phyloP scores from a whole-genome alignment of 2,888 invertebrate genomes.

The Erebia aethiops region DNA sequence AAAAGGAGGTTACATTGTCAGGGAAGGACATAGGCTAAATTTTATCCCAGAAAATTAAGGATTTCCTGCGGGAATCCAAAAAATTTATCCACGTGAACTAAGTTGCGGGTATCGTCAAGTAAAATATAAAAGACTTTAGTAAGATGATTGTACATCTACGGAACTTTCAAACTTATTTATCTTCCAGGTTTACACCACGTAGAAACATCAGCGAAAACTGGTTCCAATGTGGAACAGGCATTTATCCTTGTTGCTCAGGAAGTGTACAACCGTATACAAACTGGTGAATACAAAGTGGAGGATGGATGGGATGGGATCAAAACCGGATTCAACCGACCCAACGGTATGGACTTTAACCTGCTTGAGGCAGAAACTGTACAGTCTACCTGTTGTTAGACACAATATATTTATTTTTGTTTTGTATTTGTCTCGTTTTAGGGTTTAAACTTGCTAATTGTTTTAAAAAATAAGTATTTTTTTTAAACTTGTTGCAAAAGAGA shows the following conservation, averaged over 20 bases:
- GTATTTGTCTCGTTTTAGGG: background rate
- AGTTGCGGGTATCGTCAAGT: too few relatives aligned
- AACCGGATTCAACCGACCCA: constrained; percentile 93
- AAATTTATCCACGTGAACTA: too few relatives aligned
- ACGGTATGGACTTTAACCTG: constrained; percentile 91
- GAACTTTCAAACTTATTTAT: background rate
- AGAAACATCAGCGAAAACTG: constrained; percentile 97
- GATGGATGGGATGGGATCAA: constrained; percentile 99
- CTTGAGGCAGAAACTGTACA: constrained; percentile 95
- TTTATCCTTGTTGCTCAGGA: constrained; percentile 96
- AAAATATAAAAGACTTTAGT: too few relatives aligned
- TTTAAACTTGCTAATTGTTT: background rate
- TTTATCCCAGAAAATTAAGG: too few relatives aligned
- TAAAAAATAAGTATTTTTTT: background rate
- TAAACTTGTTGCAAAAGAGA: too few relatives aligned
- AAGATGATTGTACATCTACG: background rate
- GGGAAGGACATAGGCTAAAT: too few relatives aligned
- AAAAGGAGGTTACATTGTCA: too few relatives aligned
- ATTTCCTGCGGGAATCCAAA: too few relatives aligned
- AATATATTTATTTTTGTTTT: constrained; percentile 13
- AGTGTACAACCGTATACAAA: constrained; percentile 93
- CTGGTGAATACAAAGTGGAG: constrained; percentile 95
- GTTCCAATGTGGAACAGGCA: constrained; percentile 96
- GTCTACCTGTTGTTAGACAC: constrained; percentile 91
- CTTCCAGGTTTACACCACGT: constrained; percentile 90